phyloP scores from a whole-genome alignment of 2,113 vertebrate species.

The Syrrhaptes paradoxus region DNA sequence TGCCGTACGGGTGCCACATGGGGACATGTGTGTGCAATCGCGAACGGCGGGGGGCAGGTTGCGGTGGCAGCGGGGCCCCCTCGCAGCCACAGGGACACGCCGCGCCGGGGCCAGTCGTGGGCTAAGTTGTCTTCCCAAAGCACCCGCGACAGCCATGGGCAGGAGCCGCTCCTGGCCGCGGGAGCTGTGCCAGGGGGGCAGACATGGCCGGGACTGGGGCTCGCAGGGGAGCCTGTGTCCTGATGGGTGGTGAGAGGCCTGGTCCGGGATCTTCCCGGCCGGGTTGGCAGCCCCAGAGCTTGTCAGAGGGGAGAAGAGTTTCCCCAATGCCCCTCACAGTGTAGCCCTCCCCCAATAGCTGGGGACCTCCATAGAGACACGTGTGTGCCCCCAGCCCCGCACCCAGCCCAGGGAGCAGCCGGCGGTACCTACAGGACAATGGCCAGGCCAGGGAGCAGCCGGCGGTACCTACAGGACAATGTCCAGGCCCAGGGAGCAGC shows the following conservation, averaged over 20 bases:
- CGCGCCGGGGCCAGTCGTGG: no score
- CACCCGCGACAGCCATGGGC: not conserved
- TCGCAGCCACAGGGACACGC: not conserved
- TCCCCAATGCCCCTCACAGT: fast-evolving
- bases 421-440: no score
- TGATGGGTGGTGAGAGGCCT: fast-evolving
- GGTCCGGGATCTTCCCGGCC: fast-evolving
- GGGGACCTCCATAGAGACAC: no score
- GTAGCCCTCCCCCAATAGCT: not conserved
- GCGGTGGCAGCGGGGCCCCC: not conserved
- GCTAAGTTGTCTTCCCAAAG: not conserved
- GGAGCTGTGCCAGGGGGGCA: no score
- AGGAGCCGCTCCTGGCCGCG: not conserved
- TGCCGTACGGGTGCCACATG: fast-evolving
- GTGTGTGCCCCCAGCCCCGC: not conserved
- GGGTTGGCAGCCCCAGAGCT: no score
- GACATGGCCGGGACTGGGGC: not conserved
- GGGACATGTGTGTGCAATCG: fast-evolving
- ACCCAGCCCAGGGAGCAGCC: no score
- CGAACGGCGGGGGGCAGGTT: no score
- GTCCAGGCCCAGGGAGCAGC: no score
- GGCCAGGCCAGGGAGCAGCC: no score
- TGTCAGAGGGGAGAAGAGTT: not conserved
- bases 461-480: no score
- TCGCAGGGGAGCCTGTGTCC: not conserved